Evolutionary conservation across 2,797 vertebrate genomes (phyloP), one percentile per base, ranked within the genome.

Genomic region (Cephalopachus bancanus): DNA sequence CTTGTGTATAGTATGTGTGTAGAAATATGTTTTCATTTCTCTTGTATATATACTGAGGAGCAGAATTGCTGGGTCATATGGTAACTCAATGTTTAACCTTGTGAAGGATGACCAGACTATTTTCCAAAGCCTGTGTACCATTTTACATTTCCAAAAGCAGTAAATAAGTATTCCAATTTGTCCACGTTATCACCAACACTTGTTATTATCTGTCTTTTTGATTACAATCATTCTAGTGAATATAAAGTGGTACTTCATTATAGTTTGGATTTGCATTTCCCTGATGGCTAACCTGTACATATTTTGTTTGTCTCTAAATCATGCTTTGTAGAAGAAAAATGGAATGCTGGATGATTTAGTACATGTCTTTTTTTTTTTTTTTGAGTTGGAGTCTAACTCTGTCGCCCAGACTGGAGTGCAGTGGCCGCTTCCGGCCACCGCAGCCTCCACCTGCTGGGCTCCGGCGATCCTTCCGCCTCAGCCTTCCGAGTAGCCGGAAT

Each of bases 221-320:
- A 24, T 60, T 37, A 5, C 5, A 85, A 37, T 57, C 49, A 30
- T 78, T 72, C 37, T 33, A 49, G 80, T 79, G 37, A 20, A 44
- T 55, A 3, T 49, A 15, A 64, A 83, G 30, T 37, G n/a, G 26
- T 24, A 22, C 57, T 7, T n/a, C 49, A 26, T 4, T 75, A 10
- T 65, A n/a, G 57, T 59, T 90, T 91, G 85, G 80, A 51, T 80
- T 86, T 67, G 64, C 20, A 86, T 90, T 93, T 86, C 51, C 37
- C 51, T 85, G 33, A 28, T 19, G 28, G 57, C 49, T 30, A 33
- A 71, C 26, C 4, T n/a, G 59, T 20, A 26, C 65, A 26, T 86
- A 44, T 89, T 74, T 60, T 33, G 75, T 51, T 64, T 57, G 30
- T 67, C 49, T 74, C 1, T 20, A 51, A 75, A 44, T 64, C 26